Conservation (phyloP, 2,888 invertebrate species). For the Nemapogon koenigi region DNA sequence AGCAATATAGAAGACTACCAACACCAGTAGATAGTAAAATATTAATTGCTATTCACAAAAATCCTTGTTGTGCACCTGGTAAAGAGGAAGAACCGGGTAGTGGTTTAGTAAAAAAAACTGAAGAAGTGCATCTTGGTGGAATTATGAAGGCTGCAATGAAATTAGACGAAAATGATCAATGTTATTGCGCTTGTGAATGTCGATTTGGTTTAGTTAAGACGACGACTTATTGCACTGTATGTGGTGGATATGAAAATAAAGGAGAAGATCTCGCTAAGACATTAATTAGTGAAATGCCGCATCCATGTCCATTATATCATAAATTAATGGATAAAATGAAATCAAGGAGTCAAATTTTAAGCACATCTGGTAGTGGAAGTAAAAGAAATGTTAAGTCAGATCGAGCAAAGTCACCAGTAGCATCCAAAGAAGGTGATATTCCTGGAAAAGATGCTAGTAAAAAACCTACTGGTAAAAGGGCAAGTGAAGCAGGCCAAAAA, state of each 20-base stretch:
- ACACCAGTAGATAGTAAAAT: conserved; percentile 28
- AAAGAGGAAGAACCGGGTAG: neutral
- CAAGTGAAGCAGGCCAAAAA: neutral
- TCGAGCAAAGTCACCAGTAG: conserved; percentile 25
- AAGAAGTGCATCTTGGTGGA: conserved; percentile 33
- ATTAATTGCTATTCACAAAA: conserved; percentile 2
- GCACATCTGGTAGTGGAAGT: conserved; percentile 35
- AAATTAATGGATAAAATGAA: conserved; percentile 38
- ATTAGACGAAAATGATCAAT: conserved; percentile 28
- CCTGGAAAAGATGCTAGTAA: conserved; percentile 18
- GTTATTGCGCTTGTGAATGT: conserved; percentile 49
- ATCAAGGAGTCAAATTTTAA: conserved; percentile 23
- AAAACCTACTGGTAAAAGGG: conserved; percentile 5
- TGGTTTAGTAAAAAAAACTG: conserved; percentile 8
- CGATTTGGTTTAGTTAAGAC: conserved; percentile 40
- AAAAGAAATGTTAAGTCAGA: conserved; percentile 25
- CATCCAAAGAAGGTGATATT: conserved; percentile 21
- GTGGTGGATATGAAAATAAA: conserved; percentile 40
- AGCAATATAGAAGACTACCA: conserved; percentile 23
- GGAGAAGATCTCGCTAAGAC: conserved; percentile 32
- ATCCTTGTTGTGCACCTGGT: neutral
- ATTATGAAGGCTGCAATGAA: conserved; percentile 31
- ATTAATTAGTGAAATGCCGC: conserved; percentile 24
- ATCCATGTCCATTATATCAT: conserved; percentile 48
- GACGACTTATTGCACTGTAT: conserved; percentile 44